phyloP scores from a whole-genome alignment of 2,888 invertebrate species.

The Nemurella pictetii region DNA sequence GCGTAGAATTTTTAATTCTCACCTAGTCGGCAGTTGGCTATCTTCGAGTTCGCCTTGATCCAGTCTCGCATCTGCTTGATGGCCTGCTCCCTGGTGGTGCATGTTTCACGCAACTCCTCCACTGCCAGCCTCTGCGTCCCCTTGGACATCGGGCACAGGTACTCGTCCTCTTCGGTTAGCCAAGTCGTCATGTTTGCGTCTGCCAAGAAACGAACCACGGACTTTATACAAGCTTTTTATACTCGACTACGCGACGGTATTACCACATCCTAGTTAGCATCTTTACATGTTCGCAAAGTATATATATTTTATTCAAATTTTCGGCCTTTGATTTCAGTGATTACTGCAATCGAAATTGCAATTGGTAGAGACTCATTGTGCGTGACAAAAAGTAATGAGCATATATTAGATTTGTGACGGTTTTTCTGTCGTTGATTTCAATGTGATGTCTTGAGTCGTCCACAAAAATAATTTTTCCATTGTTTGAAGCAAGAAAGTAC shows the following conservation, averaged over 20 bases:
- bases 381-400: not conserved
- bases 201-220: not conserved
- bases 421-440: not conserved
- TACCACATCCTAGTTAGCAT: not conserved
- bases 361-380: not conserved
- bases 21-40: constrained; percentile 70
- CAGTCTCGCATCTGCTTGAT: constrained; percentile 68
- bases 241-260: not conserved
- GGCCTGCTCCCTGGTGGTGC: constrained; percentile 64
- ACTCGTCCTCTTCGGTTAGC: constrained; percentile 66
- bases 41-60: constrained; percentile 71
- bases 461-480: not conserved
- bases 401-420: not conserved
- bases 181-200: constrained; percentile 49
- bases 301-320: not conserved
- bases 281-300: not conserved
- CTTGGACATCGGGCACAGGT: constrained; percentile 62
- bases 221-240: not conserved
- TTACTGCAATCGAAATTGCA: not conserved
- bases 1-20: constrained; percentile 47
- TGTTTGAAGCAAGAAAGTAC: not conserved
- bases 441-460: not conserved
- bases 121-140: constrained; percentile 67
- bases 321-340: not conserved
- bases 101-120: constrained; percentile 70